A percentile compares a stretch with the other conserved stretches of the same genome.
These are phyloP conservation scores for Calonectris borealis DNA, from an alignment of 2,113 vertebrate genomes.

Conservation along the genomic window DNA sequence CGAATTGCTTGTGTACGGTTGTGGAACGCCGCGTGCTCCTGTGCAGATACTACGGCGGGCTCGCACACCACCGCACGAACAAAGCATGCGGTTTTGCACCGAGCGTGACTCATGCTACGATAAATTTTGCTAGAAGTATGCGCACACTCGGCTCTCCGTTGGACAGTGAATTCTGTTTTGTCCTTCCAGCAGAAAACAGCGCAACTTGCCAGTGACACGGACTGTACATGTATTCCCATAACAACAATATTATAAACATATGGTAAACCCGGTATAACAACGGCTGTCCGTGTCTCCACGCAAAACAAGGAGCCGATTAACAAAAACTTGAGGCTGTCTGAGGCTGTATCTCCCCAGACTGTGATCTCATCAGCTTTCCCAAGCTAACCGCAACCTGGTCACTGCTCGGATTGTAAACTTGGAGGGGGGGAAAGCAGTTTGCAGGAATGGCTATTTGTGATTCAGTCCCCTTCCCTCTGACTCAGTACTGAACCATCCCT, in stretches of 20 bases:
- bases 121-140: background rate
- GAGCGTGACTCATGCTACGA: background rate
- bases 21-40: background rate
- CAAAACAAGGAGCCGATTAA: constrained; percentile 22
- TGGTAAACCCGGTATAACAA: constrained; percentile 27
- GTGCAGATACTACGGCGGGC: background rate
- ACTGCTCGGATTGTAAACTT: constrained; percentile 17
- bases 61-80: background rate
- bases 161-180: background rate
- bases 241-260: constrained; percentile 47
- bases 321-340: background rate
- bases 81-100: background rate
- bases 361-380: constrained; percentile 58
- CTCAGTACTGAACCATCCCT: constrained; percentile 37
- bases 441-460: constrained; percentile 33
- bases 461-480: constrained; percentile 32
- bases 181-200: constrained; percentile 33
- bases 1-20: accelerated
- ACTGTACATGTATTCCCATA: constrained; percentile 21
- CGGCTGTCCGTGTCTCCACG: background rate
- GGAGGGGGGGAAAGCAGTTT: background rate
- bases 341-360: constrained; percentile 43
- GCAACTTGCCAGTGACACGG: constrained; percentile 33
- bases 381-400: constrained; percentile 59
- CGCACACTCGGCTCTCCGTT: background rate